Conservation (phyloP, 1,140 invertebrate genomes). For the Drosophila pallidifrons region DNA sequence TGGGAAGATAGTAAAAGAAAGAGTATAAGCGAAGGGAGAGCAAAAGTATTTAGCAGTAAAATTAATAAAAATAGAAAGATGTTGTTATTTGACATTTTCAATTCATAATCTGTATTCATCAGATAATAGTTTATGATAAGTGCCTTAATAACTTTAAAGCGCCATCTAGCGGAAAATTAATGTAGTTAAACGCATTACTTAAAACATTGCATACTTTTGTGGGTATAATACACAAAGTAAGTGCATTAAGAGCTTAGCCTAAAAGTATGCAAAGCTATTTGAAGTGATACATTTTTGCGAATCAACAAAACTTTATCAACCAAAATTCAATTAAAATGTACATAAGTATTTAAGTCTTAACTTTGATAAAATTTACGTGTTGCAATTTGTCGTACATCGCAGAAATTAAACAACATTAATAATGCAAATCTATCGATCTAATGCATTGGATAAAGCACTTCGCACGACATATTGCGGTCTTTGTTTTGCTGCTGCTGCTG, state of each 20-base stretch:
- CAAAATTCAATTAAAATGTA: too few species aligned
- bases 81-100: too few species aligned
- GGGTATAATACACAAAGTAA: not conserved
- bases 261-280: conserved; percentile 5
- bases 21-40: too few species aligned
- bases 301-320: not conserved
- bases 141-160: not conserved
- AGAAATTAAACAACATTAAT: conserved; percentile 27
- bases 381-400: not conserved
- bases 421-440: conserved; percentile 24
- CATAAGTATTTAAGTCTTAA: too few species aligned
- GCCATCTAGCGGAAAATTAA: conserved; percentile 3
- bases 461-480: conserved; percentile 12
- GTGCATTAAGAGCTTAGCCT: not conserved
- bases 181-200: not conserved
- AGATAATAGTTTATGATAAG: not conserved
- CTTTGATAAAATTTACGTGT: not conserved
- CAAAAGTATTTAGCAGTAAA: too few species aligned
- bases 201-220: conserved; percentile 25
- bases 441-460: not conserved
- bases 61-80: too few species aligned
- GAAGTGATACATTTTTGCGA: not conserved
- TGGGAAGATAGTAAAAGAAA: too few species aligned
- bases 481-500: not conserved
- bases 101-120: too few species aligned